Conservation (phyloP, 2,113 vertebrate species). For the Panurus biarmicus region DNA sequence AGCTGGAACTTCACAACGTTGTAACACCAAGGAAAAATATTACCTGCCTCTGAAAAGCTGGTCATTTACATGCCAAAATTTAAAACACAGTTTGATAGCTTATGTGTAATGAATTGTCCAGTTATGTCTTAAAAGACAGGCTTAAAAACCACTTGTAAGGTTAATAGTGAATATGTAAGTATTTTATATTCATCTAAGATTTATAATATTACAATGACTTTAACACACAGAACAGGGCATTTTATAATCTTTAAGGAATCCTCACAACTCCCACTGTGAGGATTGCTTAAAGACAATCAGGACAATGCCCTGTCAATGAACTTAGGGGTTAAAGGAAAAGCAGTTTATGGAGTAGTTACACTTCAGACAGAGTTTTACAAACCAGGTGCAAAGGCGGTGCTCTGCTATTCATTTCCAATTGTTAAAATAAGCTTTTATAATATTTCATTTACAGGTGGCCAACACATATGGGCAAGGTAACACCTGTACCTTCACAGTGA, state of each 20-base stretch:
- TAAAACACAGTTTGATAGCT: background rate
- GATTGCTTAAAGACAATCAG: too few relatives aligned
- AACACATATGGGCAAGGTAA: fast-evolving
- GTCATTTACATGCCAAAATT: background rate
- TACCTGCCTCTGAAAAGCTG: background rate
- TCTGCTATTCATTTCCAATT: background rate
- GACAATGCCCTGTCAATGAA: background rate
- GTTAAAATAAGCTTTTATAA: background rate
- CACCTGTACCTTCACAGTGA: fast-evolving
- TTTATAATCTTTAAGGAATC: background rate
- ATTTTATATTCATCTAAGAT: background rate
- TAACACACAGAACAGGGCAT: background rate
- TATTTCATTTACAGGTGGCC: background rate
- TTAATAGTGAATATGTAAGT: background rate
- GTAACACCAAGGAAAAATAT: background rate
- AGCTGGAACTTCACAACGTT: background rate
- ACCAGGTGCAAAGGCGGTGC: background rate
- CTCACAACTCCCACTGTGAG: background rate
- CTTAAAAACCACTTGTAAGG: background rate
- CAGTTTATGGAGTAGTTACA: background rate
- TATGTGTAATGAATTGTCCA: background rate
- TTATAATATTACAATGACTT: background rate
- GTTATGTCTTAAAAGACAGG: background rate
- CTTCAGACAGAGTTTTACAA: background rate
- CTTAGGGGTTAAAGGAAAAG: background rate